Percentiles rank a stretch among this genome's conserved stretches.
These are phyloP conservation scores for Malurus cyaneus DNA, from an alignment of 2,113 vertebrate genomes.

Conservation along the genomic window DNA sequence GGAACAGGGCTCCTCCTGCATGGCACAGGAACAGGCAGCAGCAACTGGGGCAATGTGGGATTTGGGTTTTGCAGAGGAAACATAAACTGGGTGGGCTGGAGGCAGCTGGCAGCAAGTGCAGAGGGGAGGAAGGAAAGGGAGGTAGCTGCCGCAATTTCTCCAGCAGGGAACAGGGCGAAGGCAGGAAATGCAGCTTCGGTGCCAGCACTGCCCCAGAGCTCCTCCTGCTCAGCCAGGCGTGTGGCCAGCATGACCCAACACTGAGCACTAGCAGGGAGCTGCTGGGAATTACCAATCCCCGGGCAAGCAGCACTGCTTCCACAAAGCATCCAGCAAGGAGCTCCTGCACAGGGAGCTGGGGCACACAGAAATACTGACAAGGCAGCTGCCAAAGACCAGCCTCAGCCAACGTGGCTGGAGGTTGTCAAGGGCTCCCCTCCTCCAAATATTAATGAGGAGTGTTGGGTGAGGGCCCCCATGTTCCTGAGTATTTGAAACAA, in stretches of 20 bases:
- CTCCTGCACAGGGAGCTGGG: neutral
- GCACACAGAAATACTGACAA: neutral
- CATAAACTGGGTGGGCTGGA: neutral
- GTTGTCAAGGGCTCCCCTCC: neutral
- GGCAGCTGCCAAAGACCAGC: neutral
- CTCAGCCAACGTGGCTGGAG: neutral
- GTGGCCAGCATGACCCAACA: neutral
- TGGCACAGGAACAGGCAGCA: neutral
- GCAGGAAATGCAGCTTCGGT: neutral
- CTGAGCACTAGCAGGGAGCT: neutral
- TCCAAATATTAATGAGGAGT: neutral
- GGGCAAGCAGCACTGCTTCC: neutral
- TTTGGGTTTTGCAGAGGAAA: neutral
- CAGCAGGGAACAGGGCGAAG: neutral
- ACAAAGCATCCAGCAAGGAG: neutral
- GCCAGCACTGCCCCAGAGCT: neutral
- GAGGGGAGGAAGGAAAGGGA: slow-evolving; percentile 30
- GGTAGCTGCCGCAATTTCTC: neutral
- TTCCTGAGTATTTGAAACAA: neutral
- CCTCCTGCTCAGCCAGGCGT: neutral
- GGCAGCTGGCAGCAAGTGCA: neutral
- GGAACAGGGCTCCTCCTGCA: neutral
- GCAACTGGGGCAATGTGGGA: neutral
- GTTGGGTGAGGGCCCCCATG: neutral
- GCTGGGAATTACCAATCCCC: neutral